Evolutionary conservation across 2,888 invertebrate genomes (phyloP), one percentile per base, ranked within the genome.

Genomic region (Endomychus coccineus): DNA sequence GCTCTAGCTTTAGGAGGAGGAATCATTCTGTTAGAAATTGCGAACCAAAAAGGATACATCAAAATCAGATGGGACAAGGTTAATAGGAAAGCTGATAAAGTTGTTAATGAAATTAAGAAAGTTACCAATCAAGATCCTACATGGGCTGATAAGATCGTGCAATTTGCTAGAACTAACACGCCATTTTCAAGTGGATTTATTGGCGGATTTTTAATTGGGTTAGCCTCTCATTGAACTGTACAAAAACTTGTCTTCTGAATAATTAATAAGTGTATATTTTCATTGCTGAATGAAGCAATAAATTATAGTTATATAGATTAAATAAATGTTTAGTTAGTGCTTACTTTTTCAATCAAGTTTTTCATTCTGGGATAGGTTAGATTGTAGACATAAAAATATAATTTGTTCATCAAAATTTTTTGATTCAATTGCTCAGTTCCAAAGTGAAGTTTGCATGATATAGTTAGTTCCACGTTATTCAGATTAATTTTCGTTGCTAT

Each of bases 1-100:
- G 94, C 94, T n/a, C 78, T 89, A 46, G 85, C 90, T 7, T 70
- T 94, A 43, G 95, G 95, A 39, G 88, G 92, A 39, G 83, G 90
- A 46, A 83, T 95, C 37, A 83, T 95, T 54, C 68, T 94, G 43
- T 64, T 94, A 46, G 84, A 95, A 70, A 72, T 95, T 49, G 94
- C 94, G 2, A 84, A 86, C 50, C 86, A 91, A 59, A 85, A 90
- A 58, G 95, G 94, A n/a, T 90, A 89, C 52, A 83, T 95, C 39
- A 84, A 84, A 56, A 77, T 90, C 40, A 89, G 95, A 64, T 95
- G 94, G 94, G 83, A 82, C 44, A 84, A 85, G 69, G 75, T 95
- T 13, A 81, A 83, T 51, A 81, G 76, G 54, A 83, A 83, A 52
- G 76, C 89, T 14, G 86, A 90, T 51, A 81, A 83, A 66, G 81